Evolutionary conservation across 2,113 vertebrate species (phyloP), one percentile per base, ranked within the genome.

Genomic region (Colistium nudipinnis): DNA sequence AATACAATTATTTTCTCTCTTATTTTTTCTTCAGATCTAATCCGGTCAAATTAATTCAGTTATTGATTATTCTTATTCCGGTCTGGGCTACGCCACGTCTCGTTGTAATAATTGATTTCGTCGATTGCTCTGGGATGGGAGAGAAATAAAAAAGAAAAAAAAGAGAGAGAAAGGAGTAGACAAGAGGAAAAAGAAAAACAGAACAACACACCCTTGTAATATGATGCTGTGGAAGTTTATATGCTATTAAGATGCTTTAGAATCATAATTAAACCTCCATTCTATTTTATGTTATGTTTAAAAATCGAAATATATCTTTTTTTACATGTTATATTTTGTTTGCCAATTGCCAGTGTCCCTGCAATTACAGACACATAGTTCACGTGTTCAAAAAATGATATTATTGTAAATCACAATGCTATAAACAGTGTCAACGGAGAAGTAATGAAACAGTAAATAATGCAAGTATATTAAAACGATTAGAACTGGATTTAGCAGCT

Each of bases 61-160:
- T 82, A 89, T 89, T 19, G 87, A 89, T 90, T 88, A 84, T 83
- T 83, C 82, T 65, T 86, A 61, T 62, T 61, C 74, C 64, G 78
- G 76, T 89, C n/a, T 74, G 74, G 49, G 77, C 82, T 55, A 63
- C 59, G 66, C 47, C 76, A 70, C 19, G 61, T 39, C 60, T 74
- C 52, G 69, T 80, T 70, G 53, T 72, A 82, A 80, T 86, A 76
- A 89, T 87, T 83, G 86, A 89, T 91, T 83, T 35, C 44, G 90
- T 91, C 62, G 87, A 92, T 85, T 73, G 62, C 67, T 81, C 70
- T n/a, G 62, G 8, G 70, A 71, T 69, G 77, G 25, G 56, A 74
- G 54, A 38, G 54, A 55, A 82, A 70, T 62, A 62, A 61, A 44
- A 9, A 44, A 13, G 27, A 19, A 51, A 68, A 71, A n/a, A n/a